Evolutionary conservation across 2,797 vertebrate genomes (phyloP).

Genomic region (Paramormyrops hopkinsi): DNA sequence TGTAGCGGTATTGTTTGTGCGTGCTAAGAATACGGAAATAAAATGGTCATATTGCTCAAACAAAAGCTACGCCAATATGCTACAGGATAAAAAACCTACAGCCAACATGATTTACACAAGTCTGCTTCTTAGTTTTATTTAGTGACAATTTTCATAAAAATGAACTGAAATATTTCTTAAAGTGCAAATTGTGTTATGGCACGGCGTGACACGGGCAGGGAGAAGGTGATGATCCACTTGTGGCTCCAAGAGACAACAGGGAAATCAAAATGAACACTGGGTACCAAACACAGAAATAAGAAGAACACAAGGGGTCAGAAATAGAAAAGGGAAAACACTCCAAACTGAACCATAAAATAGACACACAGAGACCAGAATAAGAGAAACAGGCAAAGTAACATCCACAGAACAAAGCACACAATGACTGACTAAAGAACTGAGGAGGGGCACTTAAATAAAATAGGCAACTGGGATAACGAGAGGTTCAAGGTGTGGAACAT

Average conservation of each 20-base stretch:
- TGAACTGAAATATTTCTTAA: neutral
- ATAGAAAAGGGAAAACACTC: neutral
- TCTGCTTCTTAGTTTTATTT: neutral
- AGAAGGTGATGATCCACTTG: neutral
- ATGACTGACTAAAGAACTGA: neutral
- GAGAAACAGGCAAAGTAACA: neutral
- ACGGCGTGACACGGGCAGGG: neutral
- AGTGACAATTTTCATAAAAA: neutral
- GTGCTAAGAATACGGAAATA: neutral
- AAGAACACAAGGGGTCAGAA: neutral
- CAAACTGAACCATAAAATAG: neutral
- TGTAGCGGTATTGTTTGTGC: neutral
- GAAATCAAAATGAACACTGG: neutral
- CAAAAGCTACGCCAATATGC: neutral
- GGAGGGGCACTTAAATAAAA: neutral
- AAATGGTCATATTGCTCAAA: neutral
- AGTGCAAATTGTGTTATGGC: neutral
- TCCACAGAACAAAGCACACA: neutral
- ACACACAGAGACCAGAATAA: neutral
- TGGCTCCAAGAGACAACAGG: neutral
- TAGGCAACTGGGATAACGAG: neutral
- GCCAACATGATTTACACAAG: neutral
- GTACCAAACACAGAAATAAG: neutral
- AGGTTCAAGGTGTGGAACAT: neutral
- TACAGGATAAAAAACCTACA: neutral